phyloP scores from a whole-genome alignment of 2,888 invertebrate species.

The Galeruca laticollis region DNA sequence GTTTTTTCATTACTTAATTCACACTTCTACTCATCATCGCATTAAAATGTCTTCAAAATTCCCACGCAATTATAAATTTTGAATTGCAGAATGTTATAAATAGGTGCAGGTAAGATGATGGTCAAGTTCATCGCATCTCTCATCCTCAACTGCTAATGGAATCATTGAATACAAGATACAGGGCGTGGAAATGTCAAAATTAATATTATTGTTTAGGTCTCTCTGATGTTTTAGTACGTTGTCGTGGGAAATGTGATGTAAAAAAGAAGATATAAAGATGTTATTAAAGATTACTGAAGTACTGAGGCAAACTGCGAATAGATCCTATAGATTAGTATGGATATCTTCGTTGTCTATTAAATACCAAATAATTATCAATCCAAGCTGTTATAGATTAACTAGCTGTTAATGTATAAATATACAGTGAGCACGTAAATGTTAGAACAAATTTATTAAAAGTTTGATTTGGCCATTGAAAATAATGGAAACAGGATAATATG shows the following conservation, averaged over 20 bases:
- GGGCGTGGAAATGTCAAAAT: conserved; percentile 63
- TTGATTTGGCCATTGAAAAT: too few relatives aligned
- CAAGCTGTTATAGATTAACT: too few relatives aligned
- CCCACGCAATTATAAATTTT: conserved; percentile 44
- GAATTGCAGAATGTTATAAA: conserved; percentile 44
- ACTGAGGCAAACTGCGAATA: not conserved
- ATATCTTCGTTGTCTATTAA: not conserved
- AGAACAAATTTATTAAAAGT: too few relatives aligned
- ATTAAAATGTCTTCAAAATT: conserved; percentile 8
- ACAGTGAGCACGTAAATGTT: too few relatives aligned
- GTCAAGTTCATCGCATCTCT: conserved; percentile 33
- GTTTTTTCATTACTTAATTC: too few relatives aligned
- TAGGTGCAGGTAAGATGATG: conserved; percentile 34
- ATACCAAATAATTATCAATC: too few relatives aligned
- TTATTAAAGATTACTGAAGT: conserved; percentile 17
- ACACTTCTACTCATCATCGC: not conserved
- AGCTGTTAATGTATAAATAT: too few relatives aligned
- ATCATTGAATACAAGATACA: conserved; percentile 52
- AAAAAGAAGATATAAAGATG: conserved; percentile 8
- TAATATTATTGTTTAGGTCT: conserved; percentile 53
- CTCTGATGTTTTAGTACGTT: conserved; percentile 45
- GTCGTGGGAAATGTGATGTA: conserved; percentile 40
- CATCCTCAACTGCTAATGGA: conserved; percentile 53
- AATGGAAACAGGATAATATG: too few relatives aligned
- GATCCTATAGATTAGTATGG: not conserved